phyloP scores from a whole-genome alignment of 2,113 vertebrate species.

The Turnix velox region DNA sequence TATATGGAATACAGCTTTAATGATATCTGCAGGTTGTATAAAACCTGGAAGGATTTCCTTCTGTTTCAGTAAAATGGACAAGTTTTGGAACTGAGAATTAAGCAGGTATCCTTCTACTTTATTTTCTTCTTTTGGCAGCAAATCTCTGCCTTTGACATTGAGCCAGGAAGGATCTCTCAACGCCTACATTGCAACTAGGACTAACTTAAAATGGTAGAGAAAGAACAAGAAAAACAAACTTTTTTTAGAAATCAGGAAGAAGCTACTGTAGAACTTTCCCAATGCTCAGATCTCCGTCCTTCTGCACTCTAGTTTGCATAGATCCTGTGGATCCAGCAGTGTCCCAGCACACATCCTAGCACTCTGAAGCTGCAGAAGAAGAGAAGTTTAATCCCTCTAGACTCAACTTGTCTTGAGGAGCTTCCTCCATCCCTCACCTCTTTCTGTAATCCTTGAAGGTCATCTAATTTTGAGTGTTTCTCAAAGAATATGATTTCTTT shows the following conservation, averaged over 20 bases:
- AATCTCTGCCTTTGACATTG: not conserved
- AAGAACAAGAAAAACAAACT: not conserved
- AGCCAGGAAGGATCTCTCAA: not conserved
- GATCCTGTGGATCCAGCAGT: not conserved
- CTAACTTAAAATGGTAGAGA: not conserved
- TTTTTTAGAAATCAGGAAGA: not conserved
- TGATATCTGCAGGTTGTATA: not conserved
- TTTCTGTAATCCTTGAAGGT: not conserved
- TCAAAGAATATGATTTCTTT: not conserved
- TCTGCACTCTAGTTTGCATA: not conserved
- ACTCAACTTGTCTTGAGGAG: not conserved
- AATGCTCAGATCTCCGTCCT: not conserved
- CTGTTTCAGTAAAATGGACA: not conserved
- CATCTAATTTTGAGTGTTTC: not conserved
- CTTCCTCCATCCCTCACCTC: not conserved
- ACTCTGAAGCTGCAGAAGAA: not conserved
- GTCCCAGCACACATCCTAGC: fast-evolving
- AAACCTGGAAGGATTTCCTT: not conserved
- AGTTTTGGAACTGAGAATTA: not conserved
- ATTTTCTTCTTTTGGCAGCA: not conserved
- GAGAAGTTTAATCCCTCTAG: not conserved
- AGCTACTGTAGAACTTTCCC: not conserved
- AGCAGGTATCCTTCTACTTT: not conserved
- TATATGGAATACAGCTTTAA: not conserved
- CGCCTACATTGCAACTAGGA: not conserved